Percentiles rank a stretch among this genome's conserved stretches.
phyloP scores from a whole-genome alignment of 2,113 vertebrate species.

The Labeo rohita region DNA sequence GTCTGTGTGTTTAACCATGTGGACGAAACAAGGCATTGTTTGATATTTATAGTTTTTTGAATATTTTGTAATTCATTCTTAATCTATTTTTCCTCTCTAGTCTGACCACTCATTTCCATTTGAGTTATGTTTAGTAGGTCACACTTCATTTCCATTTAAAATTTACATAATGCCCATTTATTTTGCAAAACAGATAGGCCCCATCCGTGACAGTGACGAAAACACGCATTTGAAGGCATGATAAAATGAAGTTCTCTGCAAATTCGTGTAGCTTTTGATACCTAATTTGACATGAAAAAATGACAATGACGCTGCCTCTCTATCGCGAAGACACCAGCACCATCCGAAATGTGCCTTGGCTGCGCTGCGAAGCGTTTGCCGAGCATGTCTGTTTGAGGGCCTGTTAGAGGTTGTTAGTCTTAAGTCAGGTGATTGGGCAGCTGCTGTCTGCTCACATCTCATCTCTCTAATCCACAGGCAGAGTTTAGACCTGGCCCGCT shows the following conservation, averaged over 20 bases:
- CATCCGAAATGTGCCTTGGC: constrained; percentile 6
- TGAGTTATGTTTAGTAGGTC: constrained; percentile 42
- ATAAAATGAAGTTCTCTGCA: constrained; percentile 17
- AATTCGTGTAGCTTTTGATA: neutral
- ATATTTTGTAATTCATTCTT: constrained; percentile 22
- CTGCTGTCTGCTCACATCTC: constrained; percentile 44
- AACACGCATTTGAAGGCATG: neutral
- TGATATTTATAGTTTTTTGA: constrained; percentile 1
- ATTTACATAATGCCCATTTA: constrained; percentile 39
- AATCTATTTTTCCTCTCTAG: constrained; percentile 13
- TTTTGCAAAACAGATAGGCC: constrained; percentile 8
- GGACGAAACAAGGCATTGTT: constrained; percentile 3
- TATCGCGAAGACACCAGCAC: constrained; percentile 21
- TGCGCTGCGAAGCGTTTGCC: constrained; percentile 38
- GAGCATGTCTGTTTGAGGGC: constrained; percentile 31
- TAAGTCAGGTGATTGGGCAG: constrained; percentile 41
- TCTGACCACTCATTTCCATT: constrained; percentile 39
- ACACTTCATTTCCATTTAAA: constrained; percentile 39
- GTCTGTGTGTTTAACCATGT: constrained; percentile 26
- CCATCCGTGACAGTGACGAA: neutral
- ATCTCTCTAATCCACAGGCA: constrained; percentile 33
- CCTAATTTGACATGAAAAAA: constrained; percentile 19
- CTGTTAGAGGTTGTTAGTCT: constrained; percentile 37
- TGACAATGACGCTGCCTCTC: neutral
- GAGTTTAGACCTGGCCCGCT: constrained; percentile 27